These are phyloP conservation scores for Candidula unifasciata DNA, from an alignment of 2,888 invertebrate species.

Conservation along the genomic window DNA sequence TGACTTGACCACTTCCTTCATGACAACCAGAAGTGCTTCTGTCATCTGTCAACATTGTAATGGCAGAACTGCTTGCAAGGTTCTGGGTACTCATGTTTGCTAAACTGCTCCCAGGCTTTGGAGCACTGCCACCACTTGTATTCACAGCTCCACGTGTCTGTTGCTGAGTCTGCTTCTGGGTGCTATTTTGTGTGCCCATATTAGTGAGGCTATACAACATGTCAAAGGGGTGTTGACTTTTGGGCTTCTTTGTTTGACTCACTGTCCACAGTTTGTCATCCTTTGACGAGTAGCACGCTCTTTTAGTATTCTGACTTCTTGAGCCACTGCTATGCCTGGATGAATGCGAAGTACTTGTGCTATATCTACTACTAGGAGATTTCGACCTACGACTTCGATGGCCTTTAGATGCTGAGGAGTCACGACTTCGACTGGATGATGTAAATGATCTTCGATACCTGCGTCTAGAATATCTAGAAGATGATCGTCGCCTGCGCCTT, in stretches of 20 bases:
- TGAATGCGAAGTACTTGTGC: neutral
- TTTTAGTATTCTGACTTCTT: neutral
- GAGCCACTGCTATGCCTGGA: neutral
- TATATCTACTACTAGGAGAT: neutral
- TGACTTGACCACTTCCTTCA: neutral
- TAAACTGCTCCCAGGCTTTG: neutral
- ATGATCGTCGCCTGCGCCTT: neutral
- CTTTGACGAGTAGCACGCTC: neutral
- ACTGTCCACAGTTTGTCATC: neutral
- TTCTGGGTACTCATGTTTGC: neutral
- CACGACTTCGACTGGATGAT: slow-evolving; percentile 8
- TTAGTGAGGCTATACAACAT: neutral
- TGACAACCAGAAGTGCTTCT: neutral
- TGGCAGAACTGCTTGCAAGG: neutral
- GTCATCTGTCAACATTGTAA: neutral
- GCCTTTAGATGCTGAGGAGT: neutral
- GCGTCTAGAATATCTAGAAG: neutral
- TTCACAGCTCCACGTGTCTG: too few species aligned
- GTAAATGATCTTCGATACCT: neutral
- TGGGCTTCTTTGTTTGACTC: slow-evolving; percentile 2
- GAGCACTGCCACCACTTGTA: neutral
- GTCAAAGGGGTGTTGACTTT: slow-evolving; percentile 7
- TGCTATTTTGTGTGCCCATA: neutral
- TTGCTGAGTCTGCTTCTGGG: too few species aligned
- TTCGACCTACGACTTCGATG: neutral